Evolutionary conservation across 2,113 vertebrate genomes (phyloP), one percentile per base, ranked within the genome.

Genomic region (Labeo catla): DNA sequence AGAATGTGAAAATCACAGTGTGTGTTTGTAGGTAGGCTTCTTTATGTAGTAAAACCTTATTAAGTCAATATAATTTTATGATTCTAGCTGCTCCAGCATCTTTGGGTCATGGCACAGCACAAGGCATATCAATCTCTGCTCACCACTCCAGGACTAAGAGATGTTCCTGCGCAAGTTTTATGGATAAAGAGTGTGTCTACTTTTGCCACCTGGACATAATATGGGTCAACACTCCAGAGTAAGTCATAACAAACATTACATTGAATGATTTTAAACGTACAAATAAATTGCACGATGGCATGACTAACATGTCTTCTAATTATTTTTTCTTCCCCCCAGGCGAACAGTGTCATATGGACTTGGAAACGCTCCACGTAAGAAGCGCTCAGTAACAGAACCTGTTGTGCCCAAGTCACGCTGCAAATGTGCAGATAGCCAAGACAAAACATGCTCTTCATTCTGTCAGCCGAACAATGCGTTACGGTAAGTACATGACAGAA

Each of bases 151-250:
- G 98, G 28, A 91, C 93, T 84, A 98, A 98, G 79, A 96, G 98
- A 90, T 99, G 98, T 92, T 98, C 98, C 82, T 99, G 98, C 90
- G 96, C 96, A 0, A 96, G 96, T 7, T 93, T 99, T 90, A 90
- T 97, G 91, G 98, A 99, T 90, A 98, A 98, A 87, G 98, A 99
- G 90, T 99, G 98, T 83, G 97, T 99, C 81, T 99, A 99, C 93
- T 99, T 98, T 94, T 99, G 98, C 92, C 98, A 99, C 93, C 94
- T 99, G 87, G 98, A 99, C 93, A 99, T 99, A 92, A 99, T 99
- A 83, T 99, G 98, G 98, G 96, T 99, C 95, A 99, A 99, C 96
- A 99, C 98, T 57, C 98, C 98, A 13, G 97, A 98, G 98, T 99
- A 90, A 95, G 96, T 94, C 12, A 28, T 28, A 43, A 61, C 59